Conservation (phyloP, 2,888 invertebrate species). For the Athalia circularis region DNA sequence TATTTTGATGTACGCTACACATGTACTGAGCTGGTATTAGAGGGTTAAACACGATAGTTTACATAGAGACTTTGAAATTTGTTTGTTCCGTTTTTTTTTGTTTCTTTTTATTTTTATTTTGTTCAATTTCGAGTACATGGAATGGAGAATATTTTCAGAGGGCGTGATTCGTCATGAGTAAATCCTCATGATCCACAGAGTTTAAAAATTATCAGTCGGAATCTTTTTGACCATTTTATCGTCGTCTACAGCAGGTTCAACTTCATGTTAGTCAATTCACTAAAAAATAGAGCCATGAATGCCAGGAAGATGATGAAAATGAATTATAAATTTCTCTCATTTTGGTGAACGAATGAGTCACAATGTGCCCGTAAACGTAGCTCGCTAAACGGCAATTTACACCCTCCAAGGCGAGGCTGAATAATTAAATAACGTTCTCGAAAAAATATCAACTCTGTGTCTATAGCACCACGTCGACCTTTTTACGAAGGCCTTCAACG, state of each 20-base stretch:
- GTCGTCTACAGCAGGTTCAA: not conserved
- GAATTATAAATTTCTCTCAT: conserved; percentile 37
- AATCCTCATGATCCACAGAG: not conserved
- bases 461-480: not conserved
- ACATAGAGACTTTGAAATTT: no score
- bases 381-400: conserved; percentile 37
- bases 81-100: no score
- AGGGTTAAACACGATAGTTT: not conserved
- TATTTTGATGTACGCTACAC: no score
- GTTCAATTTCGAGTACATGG: no score
- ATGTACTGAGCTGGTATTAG: no score
- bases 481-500: not conserved
- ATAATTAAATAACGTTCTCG: conserved; percentile 38
- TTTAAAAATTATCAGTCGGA: not conserved
- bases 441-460: conserved; percentile 38
- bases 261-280: not conserved
- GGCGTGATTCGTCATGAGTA: not conserved
- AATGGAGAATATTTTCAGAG: no score
- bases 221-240: not conserved
- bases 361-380: conserved; percentile 12
- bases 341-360: conserved; percentile 17
- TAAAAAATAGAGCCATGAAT: not conserved
- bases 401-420: conserved; percentile 29
- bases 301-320: conserved; percentile 7
- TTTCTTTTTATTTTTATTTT: no score